Evolutionary conservation across 2,888 invertebrate species (phyloP).

Genomic region (Serrognathus titanus): DNA sequence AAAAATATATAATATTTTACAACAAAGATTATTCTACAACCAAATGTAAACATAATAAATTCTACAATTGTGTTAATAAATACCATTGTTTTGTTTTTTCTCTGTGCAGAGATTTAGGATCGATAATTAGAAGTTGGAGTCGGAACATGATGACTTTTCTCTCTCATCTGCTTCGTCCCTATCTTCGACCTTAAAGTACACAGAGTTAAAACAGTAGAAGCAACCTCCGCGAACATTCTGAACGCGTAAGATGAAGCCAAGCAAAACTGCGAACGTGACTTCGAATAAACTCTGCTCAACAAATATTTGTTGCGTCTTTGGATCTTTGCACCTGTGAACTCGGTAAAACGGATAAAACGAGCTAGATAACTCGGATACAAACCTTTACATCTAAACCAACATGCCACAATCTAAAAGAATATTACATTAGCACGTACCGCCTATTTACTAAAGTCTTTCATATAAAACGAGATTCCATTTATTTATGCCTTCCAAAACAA

Average conservation of each 20-base stretch:
- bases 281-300: slow-evolving; percentile 46
- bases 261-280: slow-evolving; percentile 48
- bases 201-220: slow-evolving; percentile 33
- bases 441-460: background rate
- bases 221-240: slow-evolving; percentile 39
- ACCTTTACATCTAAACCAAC: background rate
- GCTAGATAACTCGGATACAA: slow-evolving; percentile 8
- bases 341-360: slow-evolving; percentile 22
- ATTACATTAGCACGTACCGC: background rate
- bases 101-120: no score
- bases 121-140: background rate
- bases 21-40: no score
- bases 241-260: slow-evolving; percentile 47
- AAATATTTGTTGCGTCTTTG: slow-evolving; percentile 48
- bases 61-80: no score
- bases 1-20: no score
- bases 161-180: slow-evolving; percentile 31
- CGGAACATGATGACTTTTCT: slow-evolving; percentile 16
- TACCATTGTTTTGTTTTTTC: no score
- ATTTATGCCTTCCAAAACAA: no score
- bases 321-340: slow-evolving; percentile 46
- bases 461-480: no score
- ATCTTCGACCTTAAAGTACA: slow-evolving; percentile 36
- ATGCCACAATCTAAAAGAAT: background rate
- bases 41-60: no score